Base-by-base conservation (phyloP, 2,797 vertebrate genomes). In the Selene dorsalis region DNA sequence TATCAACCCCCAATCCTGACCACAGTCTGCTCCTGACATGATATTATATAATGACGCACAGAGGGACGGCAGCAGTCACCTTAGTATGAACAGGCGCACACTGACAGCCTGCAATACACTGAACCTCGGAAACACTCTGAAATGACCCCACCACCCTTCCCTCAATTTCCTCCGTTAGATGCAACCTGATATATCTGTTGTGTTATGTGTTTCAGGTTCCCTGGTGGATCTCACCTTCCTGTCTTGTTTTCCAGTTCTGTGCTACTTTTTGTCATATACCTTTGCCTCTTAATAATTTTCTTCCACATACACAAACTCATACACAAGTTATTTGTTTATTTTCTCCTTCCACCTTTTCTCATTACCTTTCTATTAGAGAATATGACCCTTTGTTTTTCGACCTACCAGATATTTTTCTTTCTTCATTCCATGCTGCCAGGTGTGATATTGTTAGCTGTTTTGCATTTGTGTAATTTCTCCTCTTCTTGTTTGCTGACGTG, bases 81-180 rank as follows among this genome's bases (percentile, higher is more conserved):
- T 65, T 24, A 55, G n/a, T 30, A 41, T 67, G 61, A 28, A 45
- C n/a, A 43, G 38, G 24, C 32, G 30, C 35, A 28, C 14, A n/a
- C 38, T 45, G 64, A 59, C 58, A 68, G 50, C 35, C 64, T 73
- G 65, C 47, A 67, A 20, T 10, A 32, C 45, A 41, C 47, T 41
- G 8, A 77, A 47, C 28, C 45, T 64, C 26, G 75, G 39, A 84
- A 82, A 75, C 24, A 11, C 58, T 43, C 52, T 74, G 24, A 48
- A 18, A 57, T 65, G 28, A 41, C 39, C 18, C 24, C 16, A 22
- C 35, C 18, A 6, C n/a, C 63, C 30, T 47, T 43, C 53, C 47
- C 53, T 48, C 39, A n/a, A 18, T 47, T 43, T 47, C 53, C 53
- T 48, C 39, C 26, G 16, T 83, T 18, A 62, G 32, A 70, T 14